Evolutionary conservation across 2,888 invertebrate species (phyloP).

Genomic region (Hyposoter didymator): DNA sequence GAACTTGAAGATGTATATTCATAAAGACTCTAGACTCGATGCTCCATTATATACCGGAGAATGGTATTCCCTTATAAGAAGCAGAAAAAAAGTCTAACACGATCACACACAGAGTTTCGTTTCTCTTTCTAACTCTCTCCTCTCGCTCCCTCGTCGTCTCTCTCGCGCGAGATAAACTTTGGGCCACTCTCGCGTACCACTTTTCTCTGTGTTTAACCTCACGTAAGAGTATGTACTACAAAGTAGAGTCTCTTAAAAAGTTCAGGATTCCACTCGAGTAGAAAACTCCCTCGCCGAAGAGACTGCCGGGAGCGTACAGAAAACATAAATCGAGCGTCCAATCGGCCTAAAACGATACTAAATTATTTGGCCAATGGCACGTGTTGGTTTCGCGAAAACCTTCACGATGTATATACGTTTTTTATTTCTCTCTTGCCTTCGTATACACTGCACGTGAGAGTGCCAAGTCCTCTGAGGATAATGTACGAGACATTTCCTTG

Average conservation of each 20-base stretch:
- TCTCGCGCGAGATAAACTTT: conserved; percentile 35
- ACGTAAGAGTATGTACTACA: conserved; percentile 17
- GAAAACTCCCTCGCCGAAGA: conserved; percentile 16
- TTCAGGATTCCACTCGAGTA: conserved; percentile 48
- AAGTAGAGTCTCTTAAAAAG: conserved; percentile 61
- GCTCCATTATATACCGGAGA: background rate
- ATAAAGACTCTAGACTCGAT: background rate
- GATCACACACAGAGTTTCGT: background rate
- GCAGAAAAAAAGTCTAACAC: background rate
- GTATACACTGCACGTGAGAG: conserved; percentile 58
- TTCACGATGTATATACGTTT: conserved; percentile 50
- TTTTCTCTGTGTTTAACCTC: conserved; percentile 18
- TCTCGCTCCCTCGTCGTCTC: background rate
- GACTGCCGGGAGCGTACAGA: conserved; percentile 36
- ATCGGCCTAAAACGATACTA: conserved; percentile 82
- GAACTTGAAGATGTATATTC: background rate
- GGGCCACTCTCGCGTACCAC: conserved; percentile 31
- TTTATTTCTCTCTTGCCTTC: conserved; percentile 20
- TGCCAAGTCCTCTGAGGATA: conserved; percentile 73
- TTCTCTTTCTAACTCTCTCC: background rate
- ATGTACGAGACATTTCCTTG: conserved; percentile 70
- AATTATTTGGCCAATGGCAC: conserved; percentile 78
- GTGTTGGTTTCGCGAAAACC: conserved; percentile 65
- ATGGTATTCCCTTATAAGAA: background rate
- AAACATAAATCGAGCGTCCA: conserved; percentile 79